A percentile compares a stretch with the other conserved stretches of the same genome.
Conservation (phyloP, 1,140 invertebrate species). For the Scaptomyza pallida region DNA sequence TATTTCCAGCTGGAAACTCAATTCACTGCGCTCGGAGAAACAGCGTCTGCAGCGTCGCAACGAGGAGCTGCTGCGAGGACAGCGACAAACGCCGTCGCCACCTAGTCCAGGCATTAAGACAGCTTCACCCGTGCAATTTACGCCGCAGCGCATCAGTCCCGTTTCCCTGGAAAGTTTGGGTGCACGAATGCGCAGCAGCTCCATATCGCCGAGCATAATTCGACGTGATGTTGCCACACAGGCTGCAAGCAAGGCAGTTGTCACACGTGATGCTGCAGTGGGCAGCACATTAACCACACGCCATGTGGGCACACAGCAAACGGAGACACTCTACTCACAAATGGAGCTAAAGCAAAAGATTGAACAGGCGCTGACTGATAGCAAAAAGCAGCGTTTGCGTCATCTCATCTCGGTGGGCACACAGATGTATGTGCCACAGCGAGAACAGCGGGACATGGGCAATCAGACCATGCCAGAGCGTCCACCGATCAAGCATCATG, state of each 20-base stretch:
- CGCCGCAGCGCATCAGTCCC: constrained; percentile 77
- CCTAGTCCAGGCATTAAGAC: constrained; percentile 68
- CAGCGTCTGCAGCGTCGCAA: constrained; percentile 86
- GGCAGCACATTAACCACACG: constrained; percentile 41
- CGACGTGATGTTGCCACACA: constrained; percentile 88
- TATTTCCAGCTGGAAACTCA: constrained; percentile 87
- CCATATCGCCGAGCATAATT: constrained; percentile 52
- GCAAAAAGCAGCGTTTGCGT: constrained; percentile 75
- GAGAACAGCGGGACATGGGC: constrained; percentile 61
- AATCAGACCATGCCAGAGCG: constrained; percentile 74
- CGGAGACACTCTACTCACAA: constrained; percentile 64
- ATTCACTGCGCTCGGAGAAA: constrained; percentile 90
- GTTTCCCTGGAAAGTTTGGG: constrained; percentile 79
- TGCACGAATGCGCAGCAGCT: constrained; percentile 68
- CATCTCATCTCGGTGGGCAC: constrained; percentile 78
- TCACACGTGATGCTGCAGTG: constrained; percentile 69
- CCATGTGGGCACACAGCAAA: constrained; percentile 54
- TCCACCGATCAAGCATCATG: constrained; percentile 50
- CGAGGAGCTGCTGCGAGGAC: constrained; percentile 83
- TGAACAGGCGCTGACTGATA: constrained; percentile 41
- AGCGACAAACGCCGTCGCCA: constrained; percentile 71
- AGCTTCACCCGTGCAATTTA: constrained; percentile 72
- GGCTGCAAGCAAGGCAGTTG: constrained; percentile 82
- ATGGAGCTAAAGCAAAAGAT: constrained; percentile 59
- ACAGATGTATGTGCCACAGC: constrained; percentile 73